Conservation (phyloP, 2,888 invertebrate genomes). For the Cantharis flavilabris region DNA sequence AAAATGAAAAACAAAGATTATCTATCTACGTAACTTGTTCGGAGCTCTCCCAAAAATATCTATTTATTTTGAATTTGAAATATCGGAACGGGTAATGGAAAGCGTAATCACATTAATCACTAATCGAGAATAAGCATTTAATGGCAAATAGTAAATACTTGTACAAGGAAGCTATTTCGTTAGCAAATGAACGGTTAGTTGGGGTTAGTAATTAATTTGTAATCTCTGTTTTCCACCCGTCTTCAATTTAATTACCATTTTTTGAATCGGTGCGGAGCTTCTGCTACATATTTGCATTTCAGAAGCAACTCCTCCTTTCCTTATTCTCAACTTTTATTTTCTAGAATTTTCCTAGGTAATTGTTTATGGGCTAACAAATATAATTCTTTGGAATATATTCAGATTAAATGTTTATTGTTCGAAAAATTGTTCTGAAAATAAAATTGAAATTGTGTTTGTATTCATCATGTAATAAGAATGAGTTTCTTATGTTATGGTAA, state of each 20-base stretch:
- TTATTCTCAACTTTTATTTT: too few relatives aligned
- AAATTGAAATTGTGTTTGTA: neutral
- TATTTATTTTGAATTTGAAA: neutral
- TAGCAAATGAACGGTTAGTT: neutral
- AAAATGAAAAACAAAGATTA: neutral
- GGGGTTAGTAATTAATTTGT: neutral
- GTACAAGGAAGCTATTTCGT: neutral
- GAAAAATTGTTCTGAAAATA: neutral
- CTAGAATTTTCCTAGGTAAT: too few relatives aligned
- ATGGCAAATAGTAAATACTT: neutral
- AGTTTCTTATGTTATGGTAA: neutral
- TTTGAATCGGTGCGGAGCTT: neutral
- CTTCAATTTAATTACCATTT: neutral
- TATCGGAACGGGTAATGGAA: neutral
- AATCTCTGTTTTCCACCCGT: neutral
- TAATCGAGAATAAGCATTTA: neutral
- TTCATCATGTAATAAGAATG: neutral
- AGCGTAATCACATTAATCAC: neutral
- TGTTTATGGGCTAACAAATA: too few relatives aligned
- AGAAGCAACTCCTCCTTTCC: too few relatives aligned
- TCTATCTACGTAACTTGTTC: neutral
- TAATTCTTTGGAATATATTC: neutral
- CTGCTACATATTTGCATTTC: neutral
- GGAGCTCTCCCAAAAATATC: neutral
- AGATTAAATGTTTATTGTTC: neutral